Conservation (phyloP, 1,140 invertebrate species). For the Xylocopa sonorina region DNA sequence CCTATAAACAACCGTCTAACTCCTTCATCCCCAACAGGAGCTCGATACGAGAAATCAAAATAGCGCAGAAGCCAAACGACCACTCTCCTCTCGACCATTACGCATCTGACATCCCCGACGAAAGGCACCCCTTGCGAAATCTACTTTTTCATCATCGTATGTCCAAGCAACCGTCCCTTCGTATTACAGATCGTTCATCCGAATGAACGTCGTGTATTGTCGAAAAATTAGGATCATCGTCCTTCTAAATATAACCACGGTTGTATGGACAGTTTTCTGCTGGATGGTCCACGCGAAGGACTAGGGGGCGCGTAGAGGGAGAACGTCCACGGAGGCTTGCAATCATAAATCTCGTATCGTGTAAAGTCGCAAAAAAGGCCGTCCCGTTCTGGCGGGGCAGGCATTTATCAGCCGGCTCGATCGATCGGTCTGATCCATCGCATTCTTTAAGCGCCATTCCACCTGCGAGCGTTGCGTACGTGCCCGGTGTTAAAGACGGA, state of each 20-base stretch:
- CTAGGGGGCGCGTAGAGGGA: not conserved
- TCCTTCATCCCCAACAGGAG: too few species aligned
- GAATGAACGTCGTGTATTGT: not conserved
- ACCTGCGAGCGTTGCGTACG: constrained; percentile 34
- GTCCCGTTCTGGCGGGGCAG: not conserved
- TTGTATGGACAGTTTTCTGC: not conserved
- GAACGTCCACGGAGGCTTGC: not conserved
- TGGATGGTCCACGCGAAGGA: not conserved
- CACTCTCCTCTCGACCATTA: not conserved
- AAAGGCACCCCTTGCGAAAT: not conserved
- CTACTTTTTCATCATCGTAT: not conserved
- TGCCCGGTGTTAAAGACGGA: constrained; percentile 26
- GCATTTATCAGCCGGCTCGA: constrained; percentile 36
- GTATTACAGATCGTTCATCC: not conserved
- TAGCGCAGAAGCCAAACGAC: not conserved
- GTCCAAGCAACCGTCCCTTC: not conserved
- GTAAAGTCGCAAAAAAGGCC: constrained; percentile 20
- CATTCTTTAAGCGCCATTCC: constrained; percentile 31
- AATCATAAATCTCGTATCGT: constrained; percentile 36
- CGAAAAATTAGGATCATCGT: constrained; percentile 2
- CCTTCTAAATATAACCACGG: not conserved
- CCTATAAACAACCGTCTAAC: not conserved
- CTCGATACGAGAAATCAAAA: not conserved
- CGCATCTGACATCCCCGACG: not conserved
- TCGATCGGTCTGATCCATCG: constrained; percentile 37